Conservation (phyloP, 2,888 invertebrate genomes). For the Spisula solida region DNA sequence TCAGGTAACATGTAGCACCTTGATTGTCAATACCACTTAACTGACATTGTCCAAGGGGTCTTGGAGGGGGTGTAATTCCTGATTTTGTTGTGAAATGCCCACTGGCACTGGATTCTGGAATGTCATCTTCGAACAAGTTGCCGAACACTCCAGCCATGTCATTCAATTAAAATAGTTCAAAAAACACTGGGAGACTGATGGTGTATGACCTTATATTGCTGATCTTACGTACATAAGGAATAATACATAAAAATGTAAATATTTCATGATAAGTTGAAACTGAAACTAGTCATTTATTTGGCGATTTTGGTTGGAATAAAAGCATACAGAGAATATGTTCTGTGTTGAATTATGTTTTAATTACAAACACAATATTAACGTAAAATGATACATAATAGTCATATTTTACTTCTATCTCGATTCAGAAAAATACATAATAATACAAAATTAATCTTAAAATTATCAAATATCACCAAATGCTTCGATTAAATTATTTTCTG, state of each 20-base stretch:
- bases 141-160: conserved; percentile 55
- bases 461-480: too few relatives aligned
- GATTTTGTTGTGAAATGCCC: background rate
- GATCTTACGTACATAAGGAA: background rate
- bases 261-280: conserved; percentile 27
- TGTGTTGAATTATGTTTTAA: background rate
- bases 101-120: background rate
- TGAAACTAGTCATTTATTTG: conserved; percentile 39
- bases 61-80: conserved; percentile 71
- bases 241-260: background rate
- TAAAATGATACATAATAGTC: too few relatives aligned
- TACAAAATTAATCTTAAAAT: too few relatives aligned
- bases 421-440: too few relatives aligned
- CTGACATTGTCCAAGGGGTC: conserved; percentile 75
- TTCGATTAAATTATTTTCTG: too few relatives aligned
- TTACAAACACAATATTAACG: background rate
- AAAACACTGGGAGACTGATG: background rate
- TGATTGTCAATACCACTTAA: conserved; percentile 87
- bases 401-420: too few relatives aligned
- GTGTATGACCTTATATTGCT: background rate
- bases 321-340: background rate
- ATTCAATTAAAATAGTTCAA: background rate
- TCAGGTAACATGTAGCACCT: conserved; percentile 88
- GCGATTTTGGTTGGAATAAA: background rate
- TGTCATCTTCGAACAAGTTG: conserved; percentile 55